phyloP scores from a whole-genome alignment of 2,797 vertebrate species.

The Australoheros facetus region DNA sequence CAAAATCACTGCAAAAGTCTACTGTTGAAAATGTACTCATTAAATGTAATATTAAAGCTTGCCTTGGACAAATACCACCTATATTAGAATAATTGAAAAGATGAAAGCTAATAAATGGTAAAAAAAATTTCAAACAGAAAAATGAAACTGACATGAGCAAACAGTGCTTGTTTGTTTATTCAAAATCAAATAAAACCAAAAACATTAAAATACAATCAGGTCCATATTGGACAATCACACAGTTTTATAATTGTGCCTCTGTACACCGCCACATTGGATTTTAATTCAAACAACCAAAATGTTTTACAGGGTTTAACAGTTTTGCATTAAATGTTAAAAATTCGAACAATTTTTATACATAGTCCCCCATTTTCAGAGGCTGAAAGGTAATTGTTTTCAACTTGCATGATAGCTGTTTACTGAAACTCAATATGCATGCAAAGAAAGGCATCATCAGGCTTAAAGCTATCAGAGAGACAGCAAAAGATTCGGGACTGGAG shows the following conservation, averaged over 20 bases:
- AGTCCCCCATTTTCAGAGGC: background rate
- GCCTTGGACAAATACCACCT: background rate
- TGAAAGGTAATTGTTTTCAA: background rate
- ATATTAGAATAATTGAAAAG: background rate
- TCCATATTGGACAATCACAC: fast-evolving
- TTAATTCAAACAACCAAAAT: no score
- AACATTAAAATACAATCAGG: background rate
- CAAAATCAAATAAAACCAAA: background rate
- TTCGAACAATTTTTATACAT: no score
- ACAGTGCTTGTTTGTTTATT: no score
- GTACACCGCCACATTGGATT: no score
- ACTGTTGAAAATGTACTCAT: background rate
- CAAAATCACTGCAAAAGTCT: background rate
- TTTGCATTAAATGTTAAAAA: no score
- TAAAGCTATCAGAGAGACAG: background rate
- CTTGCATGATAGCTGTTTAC: background rate
- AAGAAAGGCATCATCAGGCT: background rate
- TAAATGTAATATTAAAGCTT: fast-evolving
- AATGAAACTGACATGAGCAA: no score
- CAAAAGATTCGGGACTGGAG: background rate
- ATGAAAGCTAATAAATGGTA: background rate
- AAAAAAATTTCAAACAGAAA: no score
- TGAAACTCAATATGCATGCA: background rate
- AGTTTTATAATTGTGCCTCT: background rate
- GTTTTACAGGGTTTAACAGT: no score